Conservation (phyloP, 2,888 invertebrate genomes). For the Macaria notata region DNA sequence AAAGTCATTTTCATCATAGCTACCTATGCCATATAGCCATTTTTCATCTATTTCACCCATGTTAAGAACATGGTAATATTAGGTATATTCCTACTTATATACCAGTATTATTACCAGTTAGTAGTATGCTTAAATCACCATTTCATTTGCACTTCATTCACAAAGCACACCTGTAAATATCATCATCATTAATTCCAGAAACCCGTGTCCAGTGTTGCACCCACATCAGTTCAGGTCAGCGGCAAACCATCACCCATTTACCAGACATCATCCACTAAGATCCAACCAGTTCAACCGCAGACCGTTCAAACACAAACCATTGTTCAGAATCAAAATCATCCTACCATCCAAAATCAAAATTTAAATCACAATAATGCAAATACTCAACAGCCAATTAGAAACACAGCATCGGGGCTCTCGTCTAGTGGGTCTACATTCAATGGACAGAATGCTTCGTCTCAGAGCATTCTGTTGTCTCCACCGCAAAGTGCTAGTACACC, state of each 20-base stretch:
- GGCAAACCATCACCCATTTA: constrained; percentile 89
- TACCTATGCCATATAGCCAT: too few relatives aligned
- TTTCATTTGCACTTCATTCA: background rate
- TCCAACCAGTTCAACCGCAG: constrained; percentile 91
- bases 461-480: constrained; percentile 79
- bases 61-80: too few relatives aligned
- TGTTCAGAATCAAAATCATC: constrained; percentile 67
- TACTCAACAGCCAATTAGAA: constrained; percentile 80
- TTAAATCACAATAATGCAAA: constrained; percentile 72
- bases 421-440: constrained; percentile 72
- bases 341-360: constrained; percentile 83
- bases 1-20: too few relatives aligned
- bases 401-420: constrained; percentile 76
- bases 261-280: constrained; percentile 91
- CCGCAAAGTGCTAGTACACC: constrained; percentile 85
- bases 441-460: constrained; percentile 66
- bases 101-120: too few relatives aligned
- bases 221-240: constrained; percentile 86
- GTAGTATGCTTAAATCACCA: background rate
- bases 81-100: too few relatives aligned
- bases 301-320: constrained; percentile 81
- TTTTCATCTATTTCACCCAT: too few relatives aligned
- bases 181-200: constrained; percentile 85
- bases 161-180: constrained; percentile 70
- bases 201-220: constrained; percentile 93